phyloP scores from a whole-genome alignment of 2,797 vertebrate genomes.

The Sebastes umbrosus region DNA sequence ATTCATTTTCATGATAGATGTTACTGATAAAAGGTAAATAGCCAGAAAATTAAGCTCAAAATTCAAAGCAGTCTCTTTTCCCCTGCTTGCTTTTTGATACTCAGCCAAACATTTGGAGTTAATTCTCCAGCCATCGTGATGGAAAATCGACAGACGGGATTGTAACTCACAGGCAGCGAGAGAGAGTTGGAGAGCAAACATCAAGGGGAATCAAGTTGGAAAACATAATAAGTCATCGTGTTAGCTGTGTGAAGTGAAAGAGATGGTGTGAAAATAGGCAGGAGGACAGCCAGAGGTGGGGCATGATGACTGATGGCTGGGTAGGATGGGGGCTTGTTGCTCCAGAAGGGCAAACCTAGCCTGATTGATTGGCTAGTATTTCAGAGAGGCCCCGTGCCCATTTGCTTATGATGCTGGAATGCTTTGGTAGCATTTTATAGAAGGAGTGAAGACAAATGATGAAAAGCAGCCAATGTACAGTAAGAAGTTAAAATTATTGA shows the following conservation, averaged over 20 bases:
- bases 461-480: background rate
- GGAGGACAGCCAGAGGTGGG: constrained; percentile 73
- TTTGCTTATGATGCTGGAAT: constrained; percentile 61
- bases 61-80: constrained; percentile 14
- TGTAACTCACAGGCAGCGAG: constrained; percentile 75
- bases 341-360: constrained; percentile 77
- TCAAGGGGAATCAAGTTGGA: constrained; percentile 73
- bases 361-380: constrained; percentile 78
- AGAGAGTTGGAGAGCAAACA: constrained; percentile 72
- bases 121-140: constrained; percentile 78
- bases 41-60: constrained; percentile 42
- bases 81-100: constrained; percentile 57
- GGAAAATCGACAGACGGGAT: constrained; percentile 73
- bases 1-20: constrained; percentile 39
- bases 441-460: constrained; percentile 36
- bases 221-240: constrained; percentile 79
- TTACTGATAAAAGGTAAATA: constrained; percentile 69
- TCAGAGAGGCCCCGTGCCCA: constrained; percentile 50
- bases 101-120: constrained; percentile 82
- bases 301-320: constrained; percentile 78
- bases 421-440: constrained; percentile 40
- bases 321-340: constrained; percentile 67
- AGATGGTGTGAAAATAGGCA: constrained; percentile 78
- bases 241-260: constrained; percentile 67
- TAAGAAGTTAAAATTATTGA: constrained; percentile 28